A percentile compares a stretch with the other conserved stretches of the same genome.
These are phyloP conservation scores for Linnaemya tessellans DNA, from an alignment of 2,888 invertebrate species.

Conservation along the genomic window DNA sequence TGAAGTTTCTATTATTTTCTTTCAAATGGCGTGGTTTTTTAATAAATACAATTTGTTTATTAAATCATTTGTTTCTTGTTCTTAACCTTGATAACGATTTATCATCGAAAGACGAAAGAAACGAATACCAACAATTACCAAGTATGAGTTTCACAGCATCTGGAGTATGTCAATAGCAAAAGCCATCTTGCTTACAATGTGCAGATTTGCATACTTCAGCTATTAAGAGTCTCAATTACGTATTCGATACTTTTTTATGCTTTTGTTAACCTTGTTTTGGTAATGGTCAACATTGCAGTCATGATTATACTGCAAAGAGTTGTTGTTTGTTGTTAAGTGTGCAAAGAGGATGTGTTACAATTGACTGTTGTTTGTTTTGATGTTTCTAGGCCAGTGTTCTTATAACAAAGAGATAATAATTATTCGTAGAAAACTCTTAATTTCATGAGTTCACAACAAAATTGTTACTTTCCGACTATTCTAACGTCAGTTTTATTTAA, in stretches of 20 bases:
- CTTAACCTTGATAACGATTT: conserved; percentile 61
- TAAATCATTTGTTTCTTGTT: conserved; percentile 20
- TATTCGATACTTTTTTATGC: conserved; percentile 2
- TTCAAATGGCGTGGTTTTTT: conserved; percentile 20
- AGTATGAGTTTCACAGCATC: conserved; percentile 2
- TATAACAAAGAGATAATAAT: background rate
- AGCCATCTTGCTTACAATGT: background rate
- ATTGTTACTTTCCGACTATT: background rate
- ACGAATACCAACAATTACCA: conserved; percentile 12
- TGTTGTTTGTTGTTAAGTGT: background rate
- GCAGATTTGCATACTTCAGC: conserved; percentile 12
- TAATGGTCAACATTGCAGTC: conserved; percentile 4
- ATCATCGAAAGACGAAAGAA: too few species aligned
- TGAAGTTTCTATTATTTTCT: conserved; percentile 51
- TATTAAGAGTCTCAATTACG: conserved; percentile 11
- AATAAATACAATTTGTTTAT: background rate
- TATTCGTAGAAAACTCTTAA: background rate
- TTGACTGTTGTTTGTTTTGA: background rate
- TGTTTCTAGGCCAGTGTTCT: conserved; percentile 12
- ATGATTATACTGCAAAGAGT: background rate
- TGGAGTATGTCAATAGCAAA: conserved; percentile 36
- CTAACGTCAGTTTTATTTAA: background rate
- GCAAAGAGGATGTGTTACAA: conserved; percentile 35
- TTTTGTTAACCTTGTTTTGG: conserved; percentile 22
- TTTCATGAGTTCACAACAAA: background rate